These are phyloP conservation scores for Harpalus rufipes DNA, from an alignment of 2,888 invertebrate genomes.

Conservation along the genomic window DNA sequence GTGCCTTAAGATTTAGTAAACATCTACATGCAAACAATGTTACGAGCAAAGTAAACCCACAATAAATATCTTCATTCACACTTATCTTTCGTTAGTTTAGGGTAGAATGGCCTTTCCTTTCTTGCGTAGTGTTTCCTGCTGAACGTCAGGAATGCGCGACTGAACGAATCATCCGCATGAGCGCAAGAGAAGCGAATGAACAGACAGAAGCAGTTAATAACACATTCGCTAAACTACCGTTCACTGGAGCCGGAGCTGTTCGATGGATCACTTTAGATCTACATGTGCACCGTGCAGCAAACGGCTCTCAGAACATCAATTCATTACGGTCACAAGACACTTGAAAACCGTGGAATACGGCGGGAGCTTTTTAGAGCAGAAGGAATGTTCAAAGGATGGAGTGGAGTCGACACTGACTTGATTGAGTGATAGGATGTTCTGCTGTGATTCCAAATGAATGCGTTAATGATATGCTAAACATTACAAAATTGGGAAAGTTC, in stretches of 20 bases:
- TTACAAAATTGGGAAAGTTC: background rate
- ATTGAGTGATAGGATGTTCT: background rate
- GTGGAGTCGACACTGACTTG: no score
- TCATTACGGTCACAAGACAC: slow-evolving; percentile 15
- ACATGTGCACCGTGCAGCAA: background rate
- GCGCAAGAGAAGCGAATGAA: background rate
- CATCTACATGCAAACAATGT: no score
- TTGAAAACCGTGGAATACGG: background rate
- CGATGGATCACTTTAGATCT: background rate
- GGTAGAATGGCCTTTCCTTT: no score
- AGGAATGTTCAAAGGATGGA: background rate
- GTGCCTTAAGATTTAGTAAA: no score
- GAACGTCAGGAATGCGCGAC: slow-evolving; percentile 1
- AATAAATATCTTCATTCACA: background rate
- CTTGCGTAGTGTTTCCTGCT: background rate
- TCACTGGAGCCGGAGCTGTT: background rate
- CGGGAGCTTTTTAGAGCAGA: background rate
- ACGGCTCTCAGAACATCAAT: slow-evolving; percentile 4
- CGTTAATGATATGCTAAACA: background rate
- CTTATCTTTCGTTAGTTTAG: no score
- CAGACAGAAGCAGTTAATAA: slow-evolving; percentile 27
- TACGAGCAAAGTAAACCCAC: background rate
- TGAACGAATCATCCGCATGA: slow-evolving; percentile 11
- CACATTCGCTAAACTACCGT: background rate
- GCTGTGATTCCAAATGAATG: slow-evolving; percentile 6